Evolutionary conservation across 2,888 invertebrate species (phyloP).

Genomic region (Syritta pipiens): DNA sequence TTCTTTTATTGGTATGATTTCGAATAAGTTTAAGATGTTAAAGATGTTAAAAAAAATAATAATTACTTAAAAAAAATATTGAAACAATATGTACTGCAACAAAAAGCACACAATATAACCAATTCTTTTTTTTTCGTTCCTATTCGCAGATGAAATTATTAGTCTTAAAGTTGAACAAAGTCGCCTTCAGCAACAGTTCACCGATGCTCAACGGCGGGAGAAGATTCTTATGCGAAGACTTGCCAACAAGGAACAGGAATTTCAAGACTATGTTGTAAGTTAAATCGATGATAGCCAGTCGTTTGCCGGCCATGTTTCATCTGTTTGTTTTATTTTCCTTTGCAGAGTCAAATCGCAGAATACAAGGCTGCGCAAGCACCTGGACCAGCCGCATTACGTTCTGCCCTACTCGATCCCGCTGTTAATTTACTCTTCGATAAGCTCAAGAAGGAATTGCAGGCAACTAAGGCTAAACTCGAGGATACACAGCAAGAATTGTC

Average conservation of each 20-base stretch:
- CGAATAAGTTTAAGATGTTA: slow-evolving; percentile 75
- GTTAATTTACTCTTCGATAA: slow-evolving; percentile 95
- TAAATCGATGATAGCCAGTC: no score
- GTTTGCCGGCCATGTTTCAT: no score
- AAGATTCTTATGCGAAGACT: slow-evolving; percentile 94
- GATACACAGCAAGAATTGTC: slow-evolving; percentile 98
- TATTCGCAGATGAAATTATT: slow-evolving; percentile 76
- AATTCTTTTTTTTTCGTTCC: slow-evolving; percentile 10
- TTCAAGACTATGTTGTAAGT: slow-evolving; percentile 96
- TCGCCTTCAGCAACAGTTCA: slow-evolving; percentile 88
- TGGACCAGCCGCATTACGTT: slow-evolving; percentile 86
- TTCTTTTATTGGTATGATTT: slow-evolving; percentile 78
- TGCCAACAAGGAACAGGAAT: slow-evolving; percentile 97
- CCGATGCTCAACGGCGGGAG: slow-evolving; percentile 93
- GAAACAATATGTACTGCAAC: slow-evolving; percentile 38
- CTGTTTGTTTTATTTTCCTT: neutral
- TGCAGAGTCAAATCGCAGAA: slow-evolving; percentile 94
- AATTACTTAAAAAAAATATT: slow-evolving; percentile 40
- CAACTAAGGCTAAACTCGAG: slow-evolving; percentile 93
- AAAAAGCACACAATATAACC: neutral
- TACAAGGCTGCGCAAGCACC: slow-evolving; percentile 94
- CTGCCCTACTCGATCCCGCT: slow-evolving; percentile 95
- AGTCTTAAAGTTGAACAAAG: slow-evolving; percentile 85
- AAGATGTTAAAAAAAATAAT: slow-evolving; percentile 55
- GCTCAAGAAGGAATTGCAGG: slow-evolving; percentile 92